phyloP scores from a whole-genome alignment of 2,797 vertebrate genomes.

The Leucoraja ocellata region DNA sequence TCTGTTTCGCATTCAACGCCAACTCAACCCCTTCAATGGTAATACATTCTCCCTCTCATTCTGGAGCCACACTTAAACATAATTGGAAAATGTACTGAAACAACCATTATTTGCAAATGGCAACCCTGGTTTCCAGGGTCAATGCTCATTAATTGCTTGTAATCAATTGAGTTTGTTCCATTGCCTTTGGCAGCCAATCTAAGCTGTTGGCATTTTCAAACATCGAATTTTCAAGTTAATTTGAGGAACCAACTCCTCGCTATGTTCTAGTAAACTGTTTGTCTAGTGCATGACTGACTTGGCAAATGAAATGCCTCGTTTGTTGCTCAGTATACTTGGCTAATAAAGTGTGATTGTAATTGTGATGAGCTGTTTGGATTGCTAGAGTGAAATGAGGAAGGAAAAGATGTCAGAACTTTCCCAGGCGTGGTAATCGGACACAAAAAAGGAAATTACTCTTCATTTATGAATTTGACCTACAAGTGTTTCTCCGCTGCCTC shows the following conservation, averaged over 20 bases:
- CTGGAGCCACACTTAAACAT: neutral
- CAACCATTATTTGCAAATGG: neutral
- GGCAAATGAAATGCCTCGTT: too few relatives aligned
- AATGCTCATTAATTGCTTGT: neutral
- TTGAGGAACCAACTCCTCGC: neutral
- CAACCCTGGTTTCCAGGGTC: neutral
- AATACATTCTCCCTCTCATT: slow-evolving; percentile 46
- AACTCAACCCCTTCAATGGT: slow-evolving; percentile 92
- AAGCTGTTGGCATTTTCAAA: neutral
- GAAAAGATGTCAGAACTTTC: neutral
- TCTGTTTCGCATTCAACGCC: slow-evolving; percentile 70
- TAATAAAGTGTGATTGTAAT: too few relatives aligned
- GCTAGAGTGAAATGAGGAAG: neutral
- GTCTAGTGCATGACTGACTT: neutral
- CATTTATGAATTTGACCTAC: neutral
- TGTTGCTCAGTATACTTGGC: too few relatives aligned
- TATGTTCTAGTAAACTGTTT: neutral
- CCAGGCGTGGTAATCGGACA: neutral
- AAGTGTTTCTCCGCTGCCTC: neutral
- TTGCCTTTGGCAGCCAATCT: neutral
- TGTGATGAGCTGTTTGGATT: neutral
- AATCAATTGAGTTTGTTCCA: neutral
- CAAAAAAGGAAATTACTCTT: neutral
- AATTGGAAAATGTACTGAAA: neutral
- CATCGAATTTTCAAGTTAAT: neutral